Evolutionary conservation across 2,888 invertebrate genomes (phyloP), one percentile per base, ranked within the genome.

Genomic region (Lingula anatina): DNA sequence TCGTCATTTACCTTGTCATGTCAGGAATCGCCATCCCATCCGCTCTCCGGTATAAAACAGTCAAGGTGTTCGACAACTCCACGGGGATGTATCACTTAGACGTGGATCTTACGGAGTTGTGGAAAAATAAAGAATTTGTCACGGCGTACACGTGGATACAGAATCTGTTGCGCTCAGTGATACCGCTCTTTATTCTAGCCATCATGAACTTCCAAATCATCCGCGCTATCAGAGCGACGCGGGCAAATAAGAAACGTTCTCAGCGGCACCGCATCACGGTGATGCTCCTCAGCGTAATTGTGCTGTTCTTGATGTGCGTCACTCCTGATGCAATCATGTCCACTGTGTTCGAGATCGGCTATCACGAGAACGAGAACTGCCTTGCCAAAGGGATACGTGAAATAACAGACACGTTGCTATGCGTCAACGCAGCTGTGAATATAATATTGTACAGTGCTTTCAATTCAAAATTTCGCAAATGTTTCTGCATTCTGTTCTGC

Each of bases 291-390:
- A 64, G 70, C 26, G 67, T 76, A 21, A 68, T 76, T 24, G 58
- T 74, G 23, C 66, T 71, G 43, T 76, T 75, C 58, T 56, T 73
- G 15, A 59, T 73, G 43, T 75, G 73, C 56, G 66, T 73, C 39
- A 70, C 69, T 40, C 76, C 76, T 0, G 76, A 76, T 50, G 73
- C 75, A 39, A 61, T 75, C 31, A 65, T 76, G 68, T 75, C 75
- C 1, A 67, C 69, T 44, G 65, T 73, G 52, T 72, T 73, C 46
- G 70, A 69, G 7, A 69, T 70, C 42, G 76, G 76, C 2, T 76
- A 76, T 54, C 62, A 61, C 12, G 75, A 75, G 36, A 70, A 70
- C 42, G 60, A 64, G 44, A 57, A 62, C 48, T 70, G 62, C 54
- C 51, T 70, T 28, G 66, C 72, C 4, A 67, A 65, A 47, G 74